Conservation (phyloP, 2,888 invertebrate genomes). For the Exocentrus adspersus region DNA sequence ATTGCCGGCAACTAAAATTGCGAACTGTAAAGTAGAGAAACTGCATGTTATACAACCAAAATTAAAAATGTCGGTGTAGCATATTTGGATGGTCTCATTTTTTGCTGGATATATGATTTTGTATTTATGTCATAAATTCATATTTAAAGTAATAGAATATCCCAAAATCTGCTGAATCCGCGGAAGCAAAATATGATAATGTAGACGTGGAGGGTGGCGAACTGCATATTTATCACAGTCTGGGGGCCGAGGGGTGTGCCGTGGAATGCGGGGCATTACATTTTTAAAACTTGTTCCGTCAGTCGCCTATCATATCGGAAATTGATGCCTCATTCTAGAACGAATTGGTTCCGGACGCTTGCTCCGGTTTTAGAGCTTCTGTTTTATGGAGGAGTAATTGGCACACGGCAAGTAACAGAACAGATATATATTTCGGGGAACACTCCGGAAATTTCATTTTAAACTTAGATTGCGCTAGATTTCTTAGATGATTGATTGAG, state of each 20-base stretch:
- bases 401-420: constrained; percentile 21
- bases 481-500: constrained; percentile 43
- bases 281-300: constrained; percentile 25
- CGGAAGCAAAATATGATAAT: constrained; percentile 29
- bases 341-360: constrained; percentile 25
- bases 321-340: constrained; percentile 27
- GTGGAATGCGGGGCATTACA: constrained; percentile 14
- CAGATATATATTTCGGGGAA: constrained; percentile 37
- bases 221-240: constrained; percentile 24
- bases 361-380: constrained; percentile 10
- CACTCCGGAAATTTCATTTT: constrained; percentile 42
- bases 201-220: constrained; percentile 24
- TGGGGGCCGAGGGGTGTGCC: constrained; percentile 1
- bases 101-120: too few relatives aligned
- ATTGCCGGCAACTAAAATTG: too few relatives aligned
- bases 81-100: too few relatives aligned
- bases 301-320: constrained; percentile 21
- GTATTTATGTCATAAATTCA: constrained; percentile 11
- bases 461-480: constrained; percentile 44
- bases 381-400: constrained; percentile 33
- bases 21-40: too few relatives aligned
- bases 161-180: constrained; percentile 29
- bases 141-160: constrained; percentile 28
- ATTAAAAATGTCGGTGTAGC: too few relatives aligned
- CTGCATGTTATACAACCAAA: too few relatives aligned